Base-by-base conservation (phyloP, 2,888 invertebrate species). In the Erebia palarica region DNA sequence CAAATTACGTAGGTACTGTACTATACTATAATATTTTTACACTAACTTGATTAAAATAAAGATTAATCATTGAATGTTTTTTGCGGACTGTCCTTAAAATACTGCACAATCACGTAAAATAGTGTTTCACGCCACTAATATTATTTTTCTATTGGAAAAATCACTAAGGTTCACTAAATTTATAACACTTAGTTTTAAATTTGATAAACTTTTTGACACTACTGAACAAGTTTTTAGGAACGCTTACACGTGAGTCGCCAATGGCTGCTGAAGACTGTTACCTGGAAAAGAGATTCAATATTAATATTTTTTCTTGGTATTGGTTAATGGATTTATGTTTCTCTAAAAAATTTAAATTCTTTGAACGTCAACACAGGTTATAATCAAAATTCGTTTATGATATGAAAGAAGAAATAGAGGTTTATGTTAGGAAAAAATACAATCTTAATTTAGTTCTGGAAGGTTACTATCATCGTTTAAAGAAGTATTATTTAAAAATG, bases 241-340 rank as follows among this genome's bases (percentile, higher is more conserved):
- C 71, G 73, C 55, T 94, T 94, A 95, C 81, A 95, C 95, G 78
- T 95, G 95, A 53, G 95, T 95, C 58, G 95, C 95, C 80, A 95
- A 82, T 3, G 95, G 90, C 65, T 89, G 87, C 77, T 91, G 92
- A 47, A 86, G 86, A 44, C 89, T 87, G 74, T 90, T 92, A 87
- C 93, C 94, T 93, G 90, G 61, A 85, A 88, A 78, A 63, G 78
- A 58, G 27, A 11, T 42, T 11, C 0, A 14, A 44, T 18, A 3
- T 36, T 53, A 36, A 65, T 51, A 51, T 36, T 5, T 7, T 36
- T 36, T 36, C 7, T 36, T 36, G 0, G 1, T 36, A 36, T 7
- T 36, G 36, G 36, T 36, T 36, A 36, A 36, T 36, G 36, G 7
- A 5, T 36, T 36, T 36, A 36, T 36, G 36, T 36, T 36, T 36